Percentiles rank a stretch among this genome's conserved stretches.
Evolutionary conservation across 2,888 invertebrate genomes (phyloP).

Genomic region (Gastrophysa polygoni): DNA sequence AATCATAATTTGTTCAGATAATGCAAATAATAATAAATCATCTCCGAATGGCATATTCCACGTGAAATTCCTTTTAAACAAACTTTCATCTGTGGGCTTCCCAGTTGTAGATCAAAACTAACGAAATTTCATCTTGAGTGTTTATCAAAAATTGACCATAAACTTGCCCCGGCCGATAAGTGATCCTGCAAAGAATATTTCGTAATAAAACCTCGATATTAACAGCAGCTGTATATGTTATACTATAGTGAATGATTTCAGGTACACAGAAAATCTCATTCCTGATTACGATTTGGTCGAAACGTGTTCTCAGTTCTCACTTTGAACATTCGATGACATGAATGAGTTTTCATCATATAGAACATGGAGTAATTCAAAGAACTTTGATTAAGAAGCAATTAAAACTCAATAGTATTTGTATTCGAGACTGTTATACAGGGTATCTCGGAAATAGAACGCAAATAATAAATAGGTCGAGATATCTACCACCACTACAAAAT

Average conservation of each 20-base stretch:
- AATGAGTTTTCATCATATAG: too few species aligned
- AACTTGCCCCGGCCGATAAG: background rate
- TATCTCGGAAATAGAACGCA: too few species aligned
- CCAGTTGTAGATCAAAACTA: background rate
- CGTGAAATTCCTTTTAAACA: background rate
- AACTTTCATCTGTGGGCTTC: background rate
- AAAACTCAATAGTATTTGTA: too few species aligned
- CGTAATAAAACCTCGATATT: background rate
- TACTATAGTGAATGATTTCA: background rate
- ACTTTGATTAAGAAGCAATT: too few species aligned
- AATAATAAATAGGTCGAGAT: too few species aligned
- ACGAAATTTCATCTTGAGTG: background rate
- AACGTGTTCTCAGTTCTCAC: too few species aligned
- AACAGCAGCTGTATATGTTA: background rate
- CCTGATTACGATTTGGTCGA: too few species aligned
- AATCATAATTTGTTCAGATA: background rate
- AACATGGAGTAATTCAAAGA: too few species aligned
- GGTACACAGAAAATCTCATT: too few species aligned
- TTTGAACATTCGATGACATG: too few species aligned
- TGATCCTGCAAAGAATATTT: background rate
- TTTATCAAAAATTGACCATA: background rate
- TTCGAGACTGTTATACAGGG: too few species aligned
- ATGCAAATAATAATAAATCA: background rate
- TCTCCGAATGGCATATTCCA: background rate
- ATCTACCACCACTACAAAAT: too few species aligned